Base-by-base conservation (phyloP, 37 sponge, comb jelly and placozoan species). In the Halichondria panicea region DNA sequence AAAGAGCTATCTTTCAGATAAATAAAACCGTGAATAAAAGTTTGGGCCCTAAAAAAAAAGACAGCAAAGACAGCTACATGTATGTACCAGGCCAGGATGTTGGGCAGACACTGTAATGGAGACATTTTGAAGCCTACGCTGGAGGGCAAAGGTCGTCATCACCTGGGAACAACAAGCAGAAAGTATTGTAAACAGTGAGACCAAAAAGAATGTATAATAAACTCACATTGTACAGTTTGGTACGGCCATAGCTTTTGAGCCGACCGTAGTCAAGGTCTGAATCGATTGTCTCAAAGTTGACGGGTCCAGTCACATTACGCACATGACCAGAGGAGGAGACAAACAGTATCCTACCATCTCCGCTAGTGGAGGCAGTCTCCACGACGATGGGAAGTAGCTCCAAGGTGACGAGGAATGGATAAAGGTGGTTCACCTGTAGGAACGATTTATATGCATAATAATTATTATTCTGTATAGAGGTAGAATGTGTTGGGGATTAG, bases 221-320 rank as follows among this genome's bases (percentile, higher is more conserved):
- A 30, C 87, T 76, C 11, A 88, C 88, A 78, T 81, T 81, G 68
- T 55, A 82, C 25, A 88, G 55, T 36, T 88, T 88, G 30, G 88
- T 64, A 35, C 39, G 68, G 13, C 44, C 30, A 44, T 84, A 89
- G 42, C 43, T 55, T 48, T 66, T 61, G 13, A 2, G 24, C 31
- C 81, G 36, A 13, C 44, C 32, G 43, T 84, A 84, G 12, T 57
- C 31, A 7, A 39, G 36, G 27, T 70, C 81, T 21, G 53, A 71
- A 18, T 84, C 52, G 31, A 89, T 54, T 50, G 79, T 84, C 34
- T 42, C 67, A 34, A 74, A 59, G 19, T 74, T 35, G 64, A 46
- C 43, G 11, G 4, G 25, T 18, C 50, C 75, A 27, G 18, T 1
- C 0, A 13, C 63, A 37, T 33, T 76, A 25, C 13, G 3, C 0